Conservation (phyloP, 1,140 invertebrate species). For the Zaprionus ornatus region DNA sequence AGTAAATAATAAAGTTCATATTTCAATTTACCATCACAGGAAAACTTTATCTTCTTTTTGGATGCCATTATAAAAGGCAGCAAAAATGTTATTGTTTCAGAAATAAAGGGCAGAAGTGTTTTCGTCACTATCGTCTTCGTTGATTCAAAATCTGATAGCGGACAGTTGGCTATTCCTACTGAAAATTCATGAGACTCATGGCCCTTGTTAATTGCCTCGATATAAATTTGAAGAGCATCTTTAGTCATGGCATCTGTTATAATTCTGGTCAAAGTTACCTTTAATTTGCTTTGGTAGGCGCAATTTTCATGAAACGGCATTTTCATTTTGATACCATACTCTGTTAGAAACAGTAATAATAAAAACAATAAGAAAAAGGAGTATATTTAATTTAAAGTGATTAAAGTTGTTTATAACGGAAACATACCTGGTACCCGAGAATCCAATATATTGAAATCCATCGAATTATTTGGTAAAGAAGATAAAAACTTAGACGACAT, state of each 20-base stretch:
- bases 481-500: slow-evolving; percentile 14
- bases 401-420: not conserved
- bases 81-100: slow-evolving; percentile 50
- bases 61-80: slow-evolving; percentile 46
- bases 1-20: not conserved
- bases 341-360: slow-evolving; percentile 24
- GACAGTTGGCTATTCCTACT: slow-evolving; percentile 51
- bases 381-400: too few species aligned
- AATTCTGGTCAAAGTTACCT: slow-evolving; percentile 55
- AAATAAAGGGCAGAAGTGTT: slow-evolving; percentile 43
- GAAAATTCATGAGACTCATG: slow-evolving; percentile 37
- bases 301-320: slow-evolving; percentile 59
- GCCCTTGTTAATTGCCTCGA: slow-evolving; percentile 67
- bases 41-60: slow-evolving; percentile 52
- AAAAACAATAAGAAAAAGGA: not conserved
- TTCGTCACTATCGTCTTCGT: slow-evolving; percentile 25
- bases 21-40: slow-evolving; percentile 46
- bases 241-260: slow-evolving; percentile 67
- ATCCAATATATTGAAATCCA: slow-evolving; percentile 51
- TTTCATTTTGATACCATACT: slow-evolving; percentile 58
- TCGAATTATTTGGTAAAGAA: slow-evolving; percentile 28
- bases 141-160: slow-evolving; percentile 21
- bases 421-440: slow-evolving; percentile 45
- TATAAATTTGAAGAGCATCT: slow-evolving; percentile 61
- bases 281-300: slow-evolving; percentile 16